phyloP scores from a whole-genome alignment of 2,888 invertebrate genomes.

The Criorhina ranunculi region DNA sequence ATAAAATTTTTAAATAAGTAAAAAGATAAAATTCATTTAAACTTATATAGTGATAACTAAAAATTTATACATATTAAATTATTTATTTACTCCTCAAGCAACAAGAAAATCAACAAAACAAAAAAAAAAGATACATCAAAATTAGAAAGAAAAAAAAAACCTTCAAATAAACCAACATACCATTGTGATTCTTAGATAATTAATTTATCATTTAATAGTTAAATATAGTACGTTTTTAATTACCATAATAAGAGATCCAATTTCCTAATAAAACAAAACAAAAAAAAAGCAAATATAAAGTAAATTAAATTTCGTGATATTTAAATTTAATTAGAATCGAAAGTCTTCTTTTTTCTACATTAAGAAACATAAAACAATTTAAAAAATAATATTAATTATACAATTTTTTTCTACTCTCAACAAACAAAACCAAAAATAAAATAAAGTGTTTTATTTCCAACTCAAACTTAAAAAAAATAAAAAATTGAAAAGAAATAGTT shows the following conservation, averaged over 20 bases:
- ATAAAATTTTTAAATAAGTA: conserved; percentile 53
- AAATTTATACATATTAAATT: conserved; percentile 48
- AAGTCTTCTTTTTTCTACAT: conserved; percentile 75
- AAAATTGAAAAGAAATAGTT: conserved; percentile 38
- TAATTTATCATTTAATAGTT: conserved; percentile 74
- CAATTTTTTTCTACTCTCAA: conserved; percentile 53
- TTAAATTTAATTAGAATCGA: conserved; percentile 72
- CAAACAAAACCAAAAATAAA: conserved; percentile 52
- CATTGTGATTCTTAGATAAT: conserved; percentile 84
- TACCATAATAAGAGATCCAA: conserved; percentile 57
- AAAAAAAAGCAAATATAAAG: conserved; percentile 45
- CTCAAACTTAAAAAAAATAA: conserved; percentile 33
- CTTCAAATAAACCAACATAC: conserved; percentile 78
- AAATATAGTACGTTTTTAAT: conserved; percentile 61
- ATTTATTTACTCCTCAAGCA: conserved; percentile 53
- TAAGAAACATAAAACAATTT: conserved; percentile 75
- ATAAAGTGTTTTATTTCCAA: conserved; percentile 60
- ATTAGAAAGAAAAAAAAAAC: conserved; percentile 37
- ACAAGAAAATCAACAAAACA: conserved; percentile 20
- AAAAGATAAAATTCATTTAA: conserved; percentile 45
- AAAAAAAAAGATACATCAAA: conserved; percentile 42
- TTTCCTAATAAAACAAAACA: conserved; percentile 78
- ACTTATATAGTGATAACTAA: conserved; percentile 68
- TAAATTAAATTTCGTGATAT: conserved; percentile 67
- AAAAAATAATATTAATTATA: conserved; percentile 43